Base-by-base conservation (phyloP, 2,888 invertebrate species). In the Rhynchonema sp. region DNA sequence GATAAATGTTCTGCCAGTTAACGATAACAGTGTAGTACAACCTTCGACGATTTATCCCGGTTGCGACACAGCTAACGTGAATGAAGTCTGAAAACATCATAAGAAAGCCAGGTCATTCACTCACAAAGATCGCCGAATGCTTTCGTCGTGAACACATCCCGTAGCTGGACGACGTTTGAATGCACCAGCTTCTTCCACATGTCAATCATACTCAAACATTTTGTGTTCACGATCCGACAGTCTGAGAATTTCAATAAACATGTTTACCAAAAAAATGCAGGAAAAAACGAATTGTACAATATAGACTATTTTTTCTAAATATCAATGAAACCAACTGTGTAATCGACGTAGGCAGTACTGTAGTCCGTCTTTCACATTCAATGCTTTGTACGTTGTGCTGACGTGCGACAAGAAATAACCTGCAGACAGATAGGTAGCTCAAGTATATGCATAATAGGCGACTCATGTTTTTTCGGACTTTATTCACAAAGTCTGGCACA, bases 71-170 rank as follows among this genome's bases (percentile, higher is more conserved):
- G n/a, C n/a, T n/a, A n/a, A n/a, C n/a, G n/a, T n/a, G n/a, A n/a
- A n/a, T n/a, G n/a, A n/a, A n/a, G n/a, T n/a, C n/a, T n/a, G n/a
- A n/a, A n/a, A n/a, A n/a, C n/a, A n/a, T n/a, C n/a, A n/a, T n/a
- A n/a, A n/a, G n/a, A n/a, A n/a, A n/a, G n/a, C n/a, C n/a, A n/a
- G n/a, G n/a, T n/a, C n/a, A n/a, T n/a, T n/a, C 38, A 80, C 84
- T 81, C 76, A 90, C 89, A 92, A 77, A 86, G 84, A 78, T 96
- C 96, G 68, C 88, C 88, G 77, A 96, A 98, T 56, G 86, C 86
- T 78, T 90, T 88, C 52, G 94, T 92, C 46, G 87, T 85, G 77
- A 94, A 91, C 66, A 87, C 85, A 74, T 94, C 91, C 71, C 86
- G 82, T 61, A 96, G 78, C 69, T 86, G 85, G 62, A 94, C 87